A percentile compares a stretch with the other conserved stretches of the same genome.
Evolutionary conservation across 2,113 vertebrate genomes (phyloP).

Genomic region (Boleophthalmus pectinirostris): DNA sequence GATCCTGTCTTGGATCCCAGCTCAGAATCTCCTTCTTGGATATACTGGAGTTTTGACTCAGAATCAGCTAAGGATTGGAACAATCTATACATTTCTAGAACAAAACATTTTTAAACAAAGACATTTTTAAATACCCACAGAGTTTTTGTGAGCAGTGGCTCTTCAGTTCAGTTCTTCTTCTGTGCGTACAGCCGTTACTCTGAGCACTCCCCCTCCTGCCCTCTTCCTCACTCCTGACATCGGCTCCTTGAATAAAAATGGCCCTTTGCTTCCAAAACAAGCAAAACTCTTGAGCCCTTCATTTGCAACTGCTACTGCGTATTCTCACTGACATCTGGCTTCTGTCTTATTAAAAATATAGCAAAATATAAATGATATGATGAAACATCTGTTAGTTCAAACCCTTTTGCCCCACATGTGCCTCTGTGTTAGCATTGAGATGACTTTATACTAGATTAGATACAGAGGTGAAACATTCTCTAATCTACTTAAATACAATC

Average conservation of each 20-base stretch:
- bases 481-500: constrained; percentile 56
- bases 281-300: constrained; percentile 49
- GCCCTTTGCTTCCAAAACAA: constrained; percentile 45
- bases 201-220: constrained; percentile 9
- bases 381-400: constrained; percentile 31
- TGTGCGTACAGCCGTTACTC: neutral
- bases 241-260: constrained; percentile 33
- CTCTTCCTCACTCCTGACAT: constrained; percentile 43
- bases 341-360: constrained; percentile 31
- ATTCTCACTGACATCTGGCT: constrained; percentile 34
- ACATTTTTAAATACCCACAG: no score
- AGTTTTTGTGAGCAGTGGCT: neutral
- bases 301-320: constrained; percentile 21
- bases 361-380: constrained; percentile 52
- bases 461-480: constrained; percentile 50
- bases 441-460: constrained; percentile 33
- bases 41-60: neutral
- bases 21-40: no score
- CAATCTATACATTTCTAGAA: neutral
- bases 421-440: constrained; percentile 37
- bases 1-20: no score
- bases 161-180: neutral
- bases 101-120: no score
- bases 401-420: neutral
- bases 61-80: neutral